Evolutionary conservation across 2,888 invertebrate genomes (phyloP).

Genomic region (Dexiosoma caninum): DNA sequence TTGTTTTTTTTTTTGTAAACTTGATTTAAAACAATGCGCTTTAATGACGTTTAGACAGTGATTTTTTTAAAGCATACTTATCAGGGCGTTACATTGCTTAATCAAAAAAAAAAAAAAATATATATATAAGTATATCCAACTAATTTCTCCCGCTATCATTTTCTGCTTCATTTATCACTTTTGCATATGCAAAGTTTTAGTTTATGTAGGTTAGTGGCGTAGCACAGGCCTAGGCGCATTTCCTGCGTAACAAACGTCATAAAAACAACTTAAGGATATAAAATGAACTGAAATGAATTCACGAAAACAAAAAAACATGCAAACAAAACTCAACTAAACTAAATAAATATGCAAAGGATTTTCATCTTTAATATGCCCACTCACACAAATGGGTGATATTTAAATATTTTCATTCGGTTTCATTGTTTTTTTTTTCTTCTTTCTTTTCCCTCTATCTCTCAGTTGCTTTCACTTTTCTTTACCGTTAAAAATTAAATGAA

Average conservation of each 20-base stretch:
- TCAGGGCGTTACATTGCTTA: slow-evolving; percentile 32
- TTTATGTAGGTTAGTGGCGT: slow-evolving; percentile 70
- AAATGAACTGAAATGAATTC: slow-evolving; percentile 33
- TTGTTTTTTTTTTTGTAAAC: background rate
- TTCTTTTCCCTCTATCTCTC: too few species aligned
- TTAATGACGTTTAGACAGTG: slow-evolving; percentile 40
- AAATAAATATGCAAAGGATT: slow-evolving; percentile 51
- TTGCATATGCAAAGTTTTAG: slow-evolving; percentile 6
- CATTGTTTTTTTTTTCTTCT: slow-evolving; percentile 40
- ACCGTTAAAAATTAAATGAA: background rate
- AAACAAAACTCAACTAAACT: background rate
- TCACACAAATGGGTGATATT: slow-evolving; percentile 47
- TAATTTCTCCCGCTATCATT: background rate
- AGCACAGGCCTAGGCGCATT: slow-evolving; percentile 68
- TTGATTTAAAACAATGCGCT: slow-evolving; percentile 51
- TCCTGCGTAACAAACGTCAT: slow-evolving; percentile 66
- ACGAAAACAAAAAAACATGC: slow-evolving; percentile 1
- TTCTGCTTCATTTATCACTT: background rate
- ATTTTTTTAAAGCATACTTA: slow-evolving; percentile 7
- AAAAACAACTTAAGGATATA: slow-evolving; percentile 59
- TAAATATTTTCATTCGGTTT: slow-evolving; percentile 48
- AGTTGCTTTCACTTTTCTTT: slow-evolving; percentile 27
- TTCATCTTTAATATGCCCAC: slow-evolving; percentile 56
- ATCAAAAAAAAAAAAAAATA: background rate
- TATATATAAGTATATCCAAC: too few species aligned